Percentiles rank a stretch among this genome's conserved stretches.
Conservation (phyloP, 2,113 vertebrate genomes). For the Protomyctophum bolini region DNA sequence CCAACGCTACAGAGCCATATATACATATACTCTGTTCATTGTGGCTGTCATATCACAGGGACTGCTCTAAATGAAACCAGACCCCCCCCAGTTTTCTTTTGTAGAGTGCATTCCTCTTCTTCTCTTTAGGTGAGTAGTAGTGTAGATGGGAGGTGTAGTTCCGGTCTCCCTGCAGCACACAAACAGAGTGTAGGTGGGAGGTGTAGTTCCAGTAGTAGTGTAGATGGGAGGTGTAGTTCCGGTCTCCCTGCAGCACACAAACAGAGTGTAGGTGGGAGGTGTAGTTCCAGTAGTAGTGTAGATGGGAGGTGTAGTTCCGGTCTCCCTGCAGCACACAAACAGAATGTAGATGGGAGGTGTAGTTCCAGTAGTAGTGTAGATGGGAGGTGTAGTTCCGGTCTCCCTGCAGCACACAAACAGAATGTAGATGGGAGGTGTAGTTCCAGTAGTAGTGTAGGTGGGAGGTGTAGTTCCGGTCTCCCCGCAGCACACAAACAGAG, state of each 20-base stretch:
- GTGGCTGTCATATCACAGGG: conserved; percentile 51
- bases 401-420: no score
- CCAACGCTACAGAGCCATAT: conserved; percentile 45
- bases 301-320: conserved; percentile 38
- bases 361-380: conserved; percentile 38
- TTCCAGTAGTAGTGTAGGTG: conserved; percentile 43
- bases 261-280: conserved; percentile 49
- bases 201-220: conserved; percentile 11
- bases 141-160: conserved; percentile 38
- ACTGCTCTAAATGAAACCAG: conserved; percentile 67
- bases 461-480: conserved; percentile 38
- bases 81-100: conserved; percentile 36
- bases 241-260: no score
- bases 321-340: no score
- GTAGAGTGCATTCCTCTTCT: conserved; percentile 17
- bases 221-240: conserved; percentile 39
- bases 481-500: conserved; percentile 38
- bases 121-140: conserved; percentile 32
- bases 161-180: conserved; percentile 38
- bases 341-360: conserved; percentile 45
- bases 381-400: conserved; percentile 40
- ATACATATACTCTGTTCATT: conserved; percentile 52
- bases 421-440: conserved; percentile 41
- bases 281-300: conserved; percentile 30
- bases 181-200: no score